phyloP scores from a whole-genome alignment of 2,888 invertebrate species.

The Drepanosiphum platanoidis region DNA sequence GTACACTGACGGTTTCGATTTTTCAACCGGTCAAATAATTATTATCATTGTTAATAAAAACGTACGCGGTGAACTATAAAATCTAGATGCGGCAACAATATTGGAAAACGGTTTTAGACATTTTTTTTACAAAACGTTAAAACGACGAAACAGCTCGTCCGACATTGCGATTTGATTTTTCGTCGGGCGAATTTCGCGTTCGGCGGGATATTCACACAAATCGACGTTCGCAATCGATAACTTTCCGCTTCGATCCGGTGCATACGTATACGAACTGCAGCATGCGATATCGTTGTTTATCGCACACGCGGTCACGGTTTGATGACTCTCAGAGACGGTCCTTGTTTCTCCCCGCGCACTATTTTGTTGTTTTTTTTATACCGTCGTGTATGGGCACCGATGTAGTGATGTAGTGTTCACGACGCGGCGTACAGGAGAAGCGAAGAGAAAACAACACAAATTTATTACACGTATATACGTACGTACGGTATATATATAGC shows the following conservation, averaged over 20 bases:
- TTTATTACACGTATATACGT: neutral
- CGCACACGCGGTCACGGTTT: slow-evolving; percentile 21
- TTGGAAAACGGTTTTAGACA: neutral
- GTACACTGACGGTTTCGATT: neutral
- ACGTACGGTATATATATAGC: neutral
- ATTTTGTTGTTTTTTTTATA: neutral
- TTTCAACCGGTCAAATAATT: slow-evolving; percentile 26
- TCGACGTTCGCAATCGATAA: neutral
- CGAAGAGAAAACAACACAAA: neutral
- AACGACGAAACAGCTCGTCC: neutral
- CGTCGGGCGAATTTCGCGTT: neutral
- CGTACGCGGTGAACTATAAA: slow-evolving; percentile 3
- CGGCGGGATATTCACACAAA: neutral
- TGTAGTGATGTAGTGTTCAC: neutral
- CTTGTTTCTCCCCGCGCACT: slow-evolving; percentile 3
- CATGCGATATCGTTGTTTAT: neutral
- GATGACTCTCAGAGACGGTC: slow-evolving; percentile 19
- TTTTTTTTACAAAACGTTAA: neutral
- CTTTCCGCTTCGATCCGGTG: neutral
- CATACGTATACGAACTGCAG: neutral
- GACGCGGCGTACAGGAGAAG: neutral
- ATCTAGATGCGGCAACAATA: neutral
- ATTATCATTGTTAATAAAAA: slow-evolving; percentile 8
- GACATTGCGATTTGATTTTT: neutral
- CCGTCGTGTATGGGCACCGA: too few species aligned